Base-by-base conservation (phyloP, 1,140 invertebrate species). In the Drosophila sp. region DNA sequence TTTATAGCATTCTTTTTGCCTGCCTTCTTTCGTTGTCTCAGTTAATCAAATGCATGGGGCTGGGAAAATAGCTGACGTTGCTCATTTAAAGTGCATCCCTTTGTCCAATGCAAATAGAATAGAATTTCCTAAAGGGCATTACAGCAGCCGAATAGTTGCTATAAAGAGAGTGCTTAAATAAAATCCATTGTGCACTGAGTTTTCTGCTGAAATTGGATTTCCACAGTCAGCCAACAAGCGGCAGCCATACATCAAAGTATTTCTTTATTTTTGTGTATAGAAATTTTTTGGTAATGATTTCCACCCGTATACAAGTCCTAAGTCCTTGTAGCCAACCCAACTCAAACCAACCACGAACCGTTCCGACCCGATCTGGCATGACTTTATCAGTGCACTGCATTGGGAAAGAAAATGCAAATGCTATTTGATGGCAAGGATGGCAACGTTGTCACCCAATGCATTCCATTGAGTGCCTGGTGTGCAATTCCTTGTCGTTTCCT, bases 41-140 rank as follows among this genome's bases (percentile, higher is more conserved):
- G 82, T 87, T 86, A 86, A 87, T 86, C 82, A 82, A 84, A 86
- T 86, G 78, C 74, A 27, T 41, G 16, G 80, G 43, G 76, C 66
- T 79, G 76, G 76, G 72, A 54, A 65, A 83, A 83, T 67, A 83
- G 61, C 65, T 64, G 59, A 43, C 50, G 75, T 65, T 67, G 66
- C 58, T 62, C 53, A 41, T 53, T 64, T 76, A 51, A 66, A 80
- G 70, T 80, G 40, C 66, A 78, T 67, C 66, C 71, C 51, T 40
- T 71, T 71, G 62, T 65, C 51, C 53, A 9, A 25, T 40, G 18
- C 18, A 62, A 62, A 62, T 38, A 53, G 16, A 53, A 41, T 64
- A 51, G 56, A 27, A 27, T 27, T 27, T 27, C 25, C 25, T 5
- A 5, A 27, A 27, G 2, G 25, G 5, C 27, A 45, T 14, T 51